Conservation (phyloP, 2,888 invertebrate species). For the Slavum lentiscoides region DNA sequence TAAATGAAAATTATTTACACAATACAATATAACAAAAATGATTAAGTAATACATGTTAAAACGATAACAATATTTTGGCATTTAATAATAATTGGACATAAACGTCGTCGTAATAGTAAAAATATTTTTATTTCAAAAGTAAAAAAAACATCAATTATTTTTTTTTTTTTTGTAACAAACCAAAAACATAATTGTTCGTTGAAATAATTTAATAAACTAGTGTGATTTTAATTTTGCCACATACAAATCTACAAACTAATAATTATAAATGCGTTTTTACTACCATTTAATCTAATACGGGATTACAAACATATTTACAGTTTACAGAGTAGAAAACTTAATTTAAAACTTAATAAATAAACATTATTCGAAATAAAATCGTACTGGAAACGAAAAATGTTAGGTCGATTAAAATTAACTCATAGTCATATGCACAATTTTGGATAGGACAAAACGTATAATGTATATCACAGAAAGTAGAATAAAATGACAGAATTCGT, state of each 20-base stretch:
- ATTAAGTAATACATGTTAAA: background rate
- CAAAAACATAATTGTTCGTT: background rate
- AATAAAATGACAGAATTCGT: constrained; percentile 30
- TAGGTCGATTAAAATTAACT: constrained; percentile 22
- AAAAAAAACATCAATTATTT: constrained; percentile 13
- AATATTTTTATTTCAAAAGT: constrained; percentile 5
- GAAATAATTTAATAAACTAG: constrained; percentile 22
- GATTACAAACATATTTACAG: constrained; percentile 34
- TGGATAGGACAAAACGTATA: constrained; percentile 29
- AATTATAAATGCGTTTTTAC: constrained; percentile 3
- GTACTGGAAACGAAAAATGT: background rate
- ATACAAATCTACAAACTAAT: constrained; percentile 26
- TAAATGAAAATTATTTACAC: background rate
- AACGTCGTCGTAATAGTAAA: background rate
- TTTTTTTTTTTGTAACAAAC: background rate
- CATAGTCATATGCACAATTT: constrained; percentile 32
- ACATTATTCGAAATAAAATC: background rate
- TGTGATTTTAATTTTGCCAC: constrained; percentile 10
- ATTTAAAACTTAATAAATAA: constrained; percentile 11
- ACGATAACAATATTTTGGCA: background rate
- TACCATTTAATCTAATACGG: constrained; percentile 19
- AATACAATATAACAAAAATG: constrained; percentile 4
- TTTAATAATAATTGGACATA: background rate
- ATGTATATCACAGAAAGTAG: constrained; percentile 50
- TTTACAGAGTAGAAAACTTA: constrained; percentile 26